A percentile compares a stretch with the other conserved stretches of the same genome.
Evolutionary conservation across 1,140 invertebrate genomes (phyloP).

Genomic region (Caenorhabditis inopinata): DNA sequence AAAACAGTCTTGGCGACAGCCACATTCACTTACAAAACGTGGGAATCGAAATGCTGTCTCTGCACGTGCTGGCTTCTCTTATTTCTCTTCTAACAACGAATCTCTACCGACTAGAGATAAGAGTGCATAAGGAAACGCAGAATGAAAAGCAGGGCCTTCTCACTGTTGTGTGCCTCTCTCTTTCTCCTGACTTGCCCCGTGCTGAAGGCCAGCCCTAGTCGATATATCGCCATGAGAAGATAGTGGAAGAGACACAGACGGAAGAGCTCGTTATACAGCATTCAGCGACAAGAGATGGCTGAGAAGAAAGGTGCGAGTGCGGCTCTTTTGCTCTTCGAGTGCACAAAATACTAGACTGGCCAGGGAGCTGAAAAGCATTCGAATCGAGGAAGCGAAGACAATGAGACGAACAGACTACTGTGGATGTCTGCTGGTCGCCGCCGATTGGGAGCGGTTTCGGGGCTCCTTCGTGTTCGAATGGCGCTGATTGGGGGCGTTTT

Average conservation of each 20-base stretch:
- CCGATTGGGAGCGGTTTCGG: conserved; percentile 4
- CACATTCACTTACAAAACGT: neutral
- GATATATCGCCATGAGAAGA: neutral
- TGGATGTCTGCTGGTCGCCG: conserved; percentile 3
- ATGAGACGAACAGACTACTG: conserved; percentile 2
- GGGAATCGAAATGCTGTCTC: conserved; percentile 25
- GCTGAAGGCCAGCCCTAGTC: conserved; percentile 18
- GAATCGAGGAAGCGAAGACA: neutral
- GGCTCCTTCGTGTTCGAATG: neutral
- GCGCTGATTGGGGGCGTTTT: neutral
- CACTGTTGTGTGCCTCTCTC: neutral
- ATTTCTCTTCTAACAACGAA: neutral
- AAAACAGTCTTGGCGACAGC: neutral
- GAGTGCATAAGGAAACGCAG: neutral
- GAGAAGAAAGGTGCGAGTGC: neutral
- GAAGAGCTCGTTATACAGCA: neutral
- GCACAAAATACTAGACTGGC: neutral
- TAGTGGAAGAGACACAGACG: neutral
- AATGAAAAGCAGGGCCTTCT: neutral
- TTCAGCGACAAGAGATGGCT: neutral
- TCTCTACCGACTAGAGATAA: neutral
- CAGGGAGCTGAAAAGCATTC: neutral
- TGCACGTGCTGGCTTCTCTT: conserved; percentile 17
- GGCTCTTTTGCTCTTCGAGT: neutral
- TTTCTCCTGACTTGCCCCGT: neutral